phyloP scores from a whole-genome alignment of 1,140 invertebrate genomes.

The Drosophila nigromelanica region DNA sequence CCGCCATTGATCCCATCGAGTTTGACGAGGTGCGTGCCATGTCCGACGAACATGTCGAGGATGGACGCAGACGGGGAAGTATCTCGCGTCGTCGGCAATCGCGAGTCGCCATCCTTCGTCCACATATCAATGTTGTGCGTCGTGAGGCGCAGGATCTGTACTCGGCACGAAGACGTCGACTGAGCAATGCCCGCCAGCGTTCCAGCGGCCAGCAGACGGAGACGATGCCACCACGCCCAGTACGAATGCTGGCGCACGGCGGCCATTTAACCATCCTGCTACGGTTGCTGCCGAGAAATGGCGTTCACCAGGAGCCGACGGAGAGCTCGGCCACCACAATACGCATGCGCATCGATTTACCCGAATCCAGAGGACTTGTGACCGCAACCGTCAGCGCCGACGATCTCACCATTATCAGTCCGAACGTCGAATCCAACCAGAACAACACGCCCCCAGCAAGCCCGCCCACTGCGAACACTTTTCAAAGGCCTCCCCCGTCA shows the following conservation, averaged over 20 bases:
- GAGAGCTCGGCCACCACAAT: neutral
- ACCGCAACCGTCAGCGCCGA: neutral
- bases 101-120: neutral
- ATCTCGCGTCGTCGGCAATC: neutral
- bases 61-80: neutral
- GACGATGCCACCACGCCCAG: neutral
- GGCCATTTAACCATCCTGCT: neutral
- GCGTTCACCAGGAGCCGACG: neutral
- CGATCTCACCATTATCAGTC: too few species aligned
- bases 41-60: fast-evolving
- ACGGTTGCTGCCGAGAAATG: neutral
- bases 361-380: neutral
- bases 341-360: neutral
- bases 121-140: neutral
- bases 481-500: too few species aligned
- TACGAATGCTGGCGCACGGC: neutral
- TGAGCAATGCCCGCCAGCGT: neutral
- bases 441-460: too few species aligned
- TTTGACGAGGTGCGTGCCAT: neutral
- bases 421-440: too few species aligned
- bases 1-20: neutral
- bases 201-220: neutral
- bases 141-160: neutral
- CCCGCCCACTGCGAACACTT: too few species aligned
- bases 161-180: neutral